Evolutionary conservation across 2,888 invertebrate species (phyloP), one percentile per base, ranked within the genome.

Genomic region (Calameuta filiformis): DNA sequence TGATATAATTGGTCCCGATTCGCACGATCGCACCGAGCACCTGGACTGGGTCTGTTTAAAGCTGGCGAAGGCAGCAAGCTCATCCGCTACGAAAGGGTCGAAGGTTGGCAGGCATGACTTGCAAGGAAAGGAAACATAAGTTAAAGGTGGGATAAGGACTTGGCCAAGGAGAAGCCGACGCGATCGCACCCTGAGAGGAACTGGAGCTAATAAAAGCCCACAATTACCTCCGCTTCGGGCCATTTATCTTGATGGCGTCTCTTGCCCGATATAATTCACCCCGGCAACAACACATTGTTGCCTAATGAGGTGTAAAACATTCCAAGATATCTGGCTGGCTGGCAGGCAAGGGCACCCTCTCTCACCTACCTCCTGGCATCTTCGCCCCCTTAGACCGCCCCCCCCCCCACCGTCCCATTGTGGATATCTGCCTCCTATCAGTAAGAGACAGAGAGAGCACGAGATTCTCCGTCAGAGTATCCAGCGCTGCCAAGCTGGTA

Each of bases 231-330:
- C 90, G 89, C 91, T 89, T 90, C 88, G 89, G 89, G 87, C 91
- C 91, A 91, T 91, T 91, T 91, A 90, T 91, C 91, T 91, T 90
- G 91, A 90, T 89, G 88, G 87, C 90, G 89, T 91, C 91, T 91
- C 90, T 88, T 91, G 90, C 91, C 90, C 86, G 90, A 90, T 91
- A 91, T 91, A 90, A 91, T 91, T 91, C 90, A 91, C 90, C 90
- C 87, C 87, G 87, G 89, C 90, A 90, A 91, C 91, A 91, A 91
- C 91, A 91, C 91, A 91, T 91, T 91, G 90, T 89, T 90, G 89
- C 89, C 89, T 91, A 91, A 91, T 91, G 91, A 91, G 91, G 90
- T 90, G 91, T 88, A 89, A 91, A 91, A 88, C 91, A 90, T 91
- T 90, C 88, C 88, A 83, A 87, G 88, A 89, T 90, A 90, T 89